Evolutionary conservation across 2,113 vertebrate species (phyloP), one percentile per base, ranked within the genome.

Genomic region (Bos javanicus): DNA sequence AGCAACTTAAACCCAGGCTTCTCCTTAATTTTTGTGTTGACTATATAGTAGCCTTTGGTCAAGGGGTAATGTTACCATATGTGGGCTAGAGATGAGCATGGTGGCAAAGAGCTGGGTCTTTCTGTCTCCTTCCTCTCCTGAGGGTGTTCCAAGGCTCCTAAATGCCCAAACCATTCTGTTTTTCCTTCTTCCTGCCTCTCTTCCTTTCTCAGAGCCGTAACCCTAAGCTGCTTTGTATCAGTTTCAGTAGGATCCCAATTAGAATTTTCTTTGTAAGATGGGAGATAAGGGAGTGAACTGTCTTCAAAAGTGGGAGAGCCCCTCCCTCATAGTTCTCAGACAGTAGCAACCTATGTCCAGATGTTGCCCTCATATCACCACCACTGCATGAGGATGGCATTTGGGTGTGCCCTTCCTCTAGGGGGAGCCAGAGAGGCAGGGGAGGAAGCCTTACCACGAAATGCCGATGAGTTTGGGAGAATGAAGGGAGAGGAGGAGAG

Each of bases 401-500:
- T 57, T 36, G 2, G 76, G 14, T 59, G 96, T 95, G 62, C 91
- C 71, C 43, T 95, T 50, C 80, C 48, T 96, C 46, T 43, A 84
- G 48, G 93, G 90, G 83, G 80, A 90, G 84, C 94, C 4, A 1
- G 87, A 96, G 89, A 97, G 81, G 43, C 95, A 48, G 80, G 95
- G 95, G 85, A 97, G 88, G 56, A 78, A 97, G 71, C 74, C 67
- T 26, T 92, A 94, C 76, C 56, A 23, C 4, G 95, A 92, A 82
- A 57, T 83, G 43, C 85, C 64, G 97, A 82, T 46, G 67, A 83
- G 23, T 92, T 89, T 98, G 92, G 98, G 96, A 98, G 97, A 92
- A 76, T 64, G 78, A 97, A 97, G 97, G 97, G 98, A 99, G 97
- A 98, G 98, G 98, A 98, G 98, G 95, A 98, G 96, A 98, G 98